Evolutionary conservation across 64 coral and sea anemone species (phyloP), one percentile per base, ranked within the genome.

Genomic region (Anthopleura sola): DNA sequence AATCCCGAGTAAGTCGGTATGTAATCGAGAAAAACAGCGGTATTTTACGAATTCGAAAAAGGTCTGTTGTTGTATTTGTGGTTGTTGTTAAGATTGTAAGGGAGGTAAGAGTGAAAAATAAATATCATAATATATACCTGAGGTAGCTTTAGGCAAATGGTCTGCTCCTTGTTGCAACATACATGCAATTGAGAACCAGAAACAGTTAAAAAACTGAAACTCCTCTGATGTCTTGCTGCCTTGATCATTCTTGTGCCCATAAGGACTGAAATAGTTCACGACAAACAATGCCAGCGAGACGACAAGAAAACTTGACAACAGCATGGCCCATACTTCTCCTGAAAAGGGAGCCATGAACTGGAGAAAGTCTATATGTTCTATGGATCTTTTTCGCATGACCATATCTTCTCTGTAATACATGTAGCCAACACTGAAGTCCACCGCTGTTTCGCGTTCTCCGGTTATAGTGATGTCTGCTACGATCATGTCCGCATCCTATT

Each of bases 151-250:
- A 5, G 91, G 87, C n/a, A 75, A 80, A 62, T 86, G 84, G 5
- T 93, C 87, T n/a, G 56, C 75, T 57, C 91, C 91, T 75, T 93
- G 91, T 23, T 93, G 91, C 34, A 93, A 60, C 91, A 93, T 93
- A 38, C 91, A 93, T 37, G 87, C 75, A 31, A 82, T 37, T 19
- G 91, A 55, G 49, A 93, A 93, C 91, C 91, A 93, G 36, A 89
- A 68, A 82, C 91, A 88, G 49, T 89, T 93, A 18, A 86, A 82
- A 68, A 85, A 86, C 16, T 38, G 88, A 74, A 93, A 93, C 20
- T 93, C 91, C 31, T 89, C 47, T 0, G 91, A 89, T 1, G 91
- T 89, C 12, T 86, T 86, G 23, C 5, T 53, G 3, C 91, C 91
- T 69, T 86, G 34, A 8, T 86, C 76, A 14, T 69, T 83, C 46